Base-by-base conservation (phyloP, 2,888 invertebrate species). In the Sarcophaga variegata region DNA sequence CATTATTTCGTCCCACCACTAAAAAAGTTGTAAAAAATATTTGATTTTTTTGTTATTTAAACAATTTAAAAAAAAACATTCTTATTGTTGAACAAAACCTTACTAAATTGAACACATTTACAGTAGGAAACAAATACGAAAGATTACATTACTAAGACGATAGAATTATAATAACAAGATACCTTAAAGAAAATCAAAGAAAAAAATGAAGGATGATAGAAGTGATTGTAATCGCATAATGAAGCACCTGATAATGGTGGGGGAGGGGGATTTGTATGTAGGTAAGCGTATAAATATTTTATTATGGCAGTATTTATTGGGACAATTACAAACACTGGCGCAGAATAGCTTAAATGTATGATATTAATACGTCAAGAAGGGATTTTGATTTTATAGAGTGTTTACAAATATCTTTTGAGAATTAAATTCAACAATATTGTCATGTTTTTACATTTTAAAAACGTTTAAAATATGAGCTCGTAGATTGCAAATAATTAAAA, bases 1-100 rank as follows among this genome's bases (percentile, higher is more conserved):
- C 97, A 97, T 97, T 95, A 97, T 97, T 96, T 97, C 97, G 96
- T 97, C 97, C 97, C 97, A 97, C 97, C 97, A 97, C 97, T 97
- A 97, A 95, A 97, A 93, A 95, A 95, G 95, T 94, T 94, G 92
- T 91, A 92, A 90, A 91, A 89, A 90, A 92, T 90, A 89, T 89
- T 90, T 87, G 81, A 69, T 76, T 75, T 71, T 66, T 14, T 54
- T 80, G 76, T 60, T 12, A 27, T 37, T 37, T 37, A 37, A 37
- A 37, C 8, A 37, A 37, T 37, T 37, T 37, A 64, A 11, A 49
- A 49, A 80, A 54, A 69, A 80, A 14, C 20, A 45, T 59, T 70
- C 54, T 59, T 25, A 4, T 62, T 59, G 62, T 8, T 22, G 54
- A 4, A 62, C 47, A 49, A 59, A 80, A 75, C 66, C 76, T 85